Conservation (phyloP, 2,113 vertebrate species). For the Prionailurus bengalensis region DNA sequence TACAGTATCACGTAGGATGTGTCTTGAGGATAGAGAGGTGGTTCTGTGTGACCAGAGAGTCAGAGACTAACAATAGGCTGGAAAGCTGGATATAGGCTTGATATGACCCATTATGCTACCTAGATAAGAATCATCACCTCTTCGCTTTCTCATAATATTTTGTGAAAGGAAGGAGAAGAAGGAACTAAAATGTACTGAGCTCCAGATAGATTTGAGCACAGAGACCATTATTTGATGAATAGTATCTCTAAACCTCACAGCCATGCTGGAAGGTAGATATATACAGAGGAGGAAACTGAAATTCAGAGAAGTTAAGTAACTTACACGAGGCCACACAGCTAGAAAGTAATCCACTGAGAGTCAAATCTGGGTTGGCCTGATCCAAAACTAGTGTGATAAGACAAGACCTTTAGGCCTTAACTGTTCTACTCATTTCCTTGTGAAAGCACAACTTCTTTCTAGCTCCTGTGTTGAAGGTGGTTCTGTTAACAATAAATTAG, state of each 20-base stretch:
- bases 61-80: neutral
- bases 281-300: neutral
- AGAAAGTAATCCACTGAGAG: constrained; percentile 24
- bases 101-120: neutral
- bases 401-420: neutral
- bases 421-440: neutral
- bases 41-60: neutral
- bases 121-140: neutral
- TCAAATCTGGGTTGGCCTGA: constrained; percentile 9
- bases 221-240: neutral
- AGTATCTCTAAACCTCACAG: neutral
- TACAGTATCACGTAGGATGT: neutral
- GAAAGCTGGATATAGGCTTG: neutral
- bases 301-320: neutral
- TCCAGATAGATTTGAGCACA: neutral
- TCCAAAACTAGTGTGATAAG: neutral
- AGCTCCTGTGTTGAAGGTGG: constrained; percentile 19
- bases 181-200: neutral
- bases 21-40: neutral
- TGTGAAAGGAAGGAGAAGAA: neutral
- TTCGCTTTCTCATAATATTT: constrained; percentile 17
- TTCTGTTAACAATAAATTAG: neutral
- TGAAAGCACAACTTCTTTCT: neutral
- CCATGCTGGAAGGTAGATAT: neutral
- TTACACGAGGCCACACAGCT: neutral